A percentile compares a stretch with the other conserved stretches of the same genome.
These are phyloP conservation scores for Sebastes taczanowskii DNA, from an alignment of 2,797 vertebrate species.

Conservation along the genomic window DNA sequence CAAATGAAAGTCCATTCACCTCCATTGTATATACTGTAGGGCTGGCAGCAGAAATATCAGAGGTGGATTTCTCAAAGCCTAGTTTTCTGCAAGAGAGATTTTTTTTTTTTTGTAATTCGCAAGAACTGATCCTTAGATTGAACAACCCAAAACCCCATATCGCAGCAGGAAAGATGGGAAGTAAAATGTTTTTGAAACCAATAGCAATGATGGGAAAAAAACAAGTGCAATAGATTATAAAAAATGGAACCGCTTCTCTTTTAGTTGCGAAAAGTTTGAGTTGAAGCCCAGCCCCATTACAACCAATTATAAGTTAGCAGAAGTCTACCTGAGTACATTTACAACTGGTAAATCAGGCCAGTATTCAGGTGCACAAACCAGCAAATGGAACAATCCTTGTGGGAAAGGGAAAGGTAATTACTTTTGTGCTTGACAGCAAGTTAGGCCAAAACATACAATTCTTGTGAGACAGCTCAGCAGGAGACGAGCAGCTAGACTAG, in stretches of 20 bases:
- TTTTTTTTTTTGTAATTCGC: not conserved
- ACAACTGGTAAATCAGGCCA: not conserved
- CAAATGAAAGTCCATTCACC: not conserved
- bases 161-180: not conserved
- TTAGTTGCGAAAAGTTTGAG: not conserved
- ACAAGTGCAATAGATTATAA: not conserved
- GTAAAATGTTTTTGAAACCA: not conserved
- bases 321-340: not conserved
- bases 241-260: not conserved
- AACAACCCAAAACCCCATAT: not conserved
- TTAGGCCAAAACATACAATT: not conserved
- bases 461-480: not conserved
- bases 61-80: not conserved
- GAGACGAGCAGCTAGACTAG: not conserved
- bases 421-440: not conserved
- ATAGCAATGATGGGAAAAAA: not conserved
- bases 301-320: not conserved
- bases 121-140: not conserved
- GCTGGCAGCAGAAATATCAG: not conserved
- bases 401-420: not conserved
- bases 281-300: not conserved
- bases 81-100: not conserved
- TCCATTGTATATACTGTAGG: not conserved
- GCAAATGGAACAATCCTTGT: not conserved
- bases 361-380: constrained; percentile 1